These are phyloP conservation scores for Jordanella pulchra DNA, from an alignment of 2,797 vertebrate genomes.

Conservation along the genomic window DNA sequence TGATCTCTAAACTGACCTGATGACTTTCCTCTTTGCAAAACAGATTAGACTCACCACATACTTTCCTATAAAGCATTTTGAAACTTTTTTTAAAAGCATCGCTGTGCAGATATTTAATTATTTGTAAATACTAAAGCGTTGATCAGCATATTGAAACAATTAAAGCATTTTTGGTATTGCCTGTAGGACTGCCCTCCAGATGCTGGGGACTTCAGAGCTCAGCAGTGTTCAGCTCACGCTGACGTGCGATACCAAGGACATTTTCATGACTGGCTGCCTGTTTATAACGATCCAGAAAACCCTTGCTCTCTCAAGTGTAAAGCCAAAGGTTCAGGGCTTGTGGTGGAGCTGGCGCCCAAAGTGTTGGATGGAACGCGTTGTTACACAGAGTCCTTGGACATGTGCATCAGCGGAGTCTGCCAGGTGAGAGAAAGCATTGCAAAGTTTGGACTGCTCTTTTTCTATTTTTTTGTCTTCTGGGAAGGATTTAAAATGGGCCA, in stretches of 20 bases:
- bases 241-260: constrained; percentile 91
- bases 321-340: constrained; percentile 81
- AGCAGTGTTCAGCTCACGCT: constrained; percentile 95
- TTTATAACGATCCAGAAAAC: constrained; percentile 92
- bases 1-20: too few relatives aligned
- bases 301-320: constrained; percentile 94
- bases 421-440: constrained; percentile 82
- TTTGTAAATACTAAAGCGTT: constrained; percentile 2
- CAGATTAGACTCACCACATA: not conserved
- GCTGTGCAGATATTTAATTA: not conserved
- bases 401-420: constrained; percentile 96
- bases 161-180: not conserved
- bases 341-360: constrained; percentile 94
- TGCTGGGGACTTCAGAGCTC: constrained; percentile 92
- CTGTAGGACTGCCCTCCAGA: constrained; percentile 91
- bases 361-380: constrained; percentile 96
- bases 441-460: constrained; percentile 1
- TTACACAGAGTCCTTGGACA: constrained; percentile 95
- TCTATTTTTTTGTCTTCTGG: constrained; percentile 9
- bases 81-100: not conserved
- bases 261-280: constrained; percentile 92
- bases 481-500: not conserved
- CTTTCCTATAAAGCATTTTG: too few relatives aligned
- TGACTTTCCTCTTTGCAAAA: not conserved
- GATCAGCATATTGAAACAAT: not conserved